Conservation (phyloP, 2,113 vertebrate genomes). For the Actenoides lindsayi region DNA sequence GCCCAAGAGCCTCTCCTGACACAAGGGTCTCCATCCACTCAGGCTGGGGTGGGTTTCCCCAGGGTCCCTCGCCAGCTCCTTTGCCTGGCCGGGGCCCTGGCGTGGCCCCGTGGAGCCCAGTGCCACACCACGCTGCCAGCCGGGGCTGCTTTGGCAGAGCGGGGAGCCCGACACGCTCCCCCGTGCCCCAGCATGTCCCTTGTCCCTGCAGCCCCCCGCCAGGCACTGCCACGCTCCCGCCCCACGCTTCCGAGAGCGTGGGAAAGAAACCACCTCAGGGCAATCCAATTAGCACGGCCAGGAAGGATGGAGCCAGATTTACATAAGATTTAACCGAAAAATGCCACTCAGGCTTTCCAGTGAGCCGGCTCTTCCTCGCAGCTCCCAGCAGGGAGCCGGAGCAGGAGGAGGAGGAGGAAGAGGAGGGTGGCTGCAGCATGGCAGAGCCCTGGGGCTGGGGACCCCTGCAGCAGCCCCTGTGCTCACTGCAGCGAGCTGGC, state of each 20-base stretch:
- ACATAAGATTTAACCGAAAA: constrained; percentile 57
- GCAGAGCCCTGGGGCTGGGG: background rate
- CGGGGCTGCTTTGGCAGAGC: rapidly evolving
- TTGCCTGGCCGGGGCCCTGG: rapidly evolving
- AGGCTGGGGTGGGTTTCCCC: background rate
- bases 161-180: rapidly evolving
- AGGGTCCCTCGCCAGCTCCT: background rate
- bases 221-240: background rate
- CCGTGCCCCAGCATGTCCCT: background rate
- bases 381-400: rapidly evolving
- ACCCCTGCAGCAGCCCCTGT: background rate
- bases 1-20: rapidly evolving
- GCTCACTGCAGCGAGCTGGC: background rate
- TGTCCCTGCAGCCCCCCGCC: background rate
- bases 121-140: rapidly evolving
- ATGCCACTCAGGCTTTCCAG: constrained; percentile 54
- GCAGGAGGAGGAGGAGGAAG: background rate
- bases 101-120: rapidly evolving
- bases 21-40: background rate
- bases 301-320: constrained; percentile 35
- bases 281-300: constrained; percentile 47
- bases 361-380: background rate
- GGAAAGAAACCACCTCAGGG: background rate
- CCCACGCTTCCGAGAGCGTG: background rate
- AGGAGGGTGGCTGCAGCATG: background rate